Percentiles rank a stretch among this genome's conserved stretches.
Evolutionary conservation across 35 echinoderm and acorn worm species (phyloP).

Genomic region (Stichopus chloronotus): DNA sequence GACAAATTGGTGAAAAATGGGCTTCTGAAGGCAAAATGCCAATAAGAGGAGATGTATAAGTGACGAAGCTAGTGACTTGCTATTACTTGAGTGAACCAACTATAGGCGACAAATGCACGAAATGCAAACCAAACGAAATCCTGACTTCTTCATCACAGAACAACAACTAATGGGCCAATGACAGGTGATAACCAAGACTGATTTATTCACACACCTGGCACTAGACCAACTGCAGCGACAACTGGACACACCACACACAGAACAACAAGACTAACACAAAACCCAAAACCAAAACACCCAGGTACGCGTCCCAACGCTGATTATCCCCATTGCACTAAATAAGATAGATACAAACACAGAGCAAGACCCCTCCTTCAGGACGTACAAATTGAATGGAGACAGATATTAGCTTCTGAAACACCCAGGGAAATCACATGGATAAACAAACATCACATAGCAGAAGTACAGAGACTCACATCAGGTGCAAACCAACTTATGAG

Average conservation of each 20-base stretch:
- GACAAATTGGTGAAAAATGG: too few species aligned
- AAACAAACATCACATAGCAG: not conserved
- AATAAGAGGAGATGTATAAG: too few species aligned
- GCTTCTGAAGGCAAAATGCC: too few species aligned
- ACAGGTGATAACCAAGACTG: not conserved
- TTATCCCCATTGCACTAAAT: not conserved
- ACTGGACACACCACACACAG: not conserved
- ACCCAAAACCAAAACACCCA: not conserved
- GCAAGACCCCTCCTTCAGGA: constrained; percentile 11
- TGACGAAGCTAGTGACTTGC: too few species aligned
- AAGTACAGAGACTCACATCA: not conserved
- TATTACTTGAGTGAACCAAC: too few species aligned
- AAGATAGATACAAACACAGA: not conserved
- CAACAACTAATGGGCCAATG: not conserved
- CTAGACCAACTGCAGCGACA: not conserved
- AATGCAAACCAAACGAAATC: not conserved
- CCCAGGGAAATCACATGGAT: constrained; percentile 6
- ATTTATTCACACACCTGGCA: not conserved
- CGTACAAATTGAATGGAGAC: not conserved
- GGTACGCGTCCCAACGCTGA: not conserved
- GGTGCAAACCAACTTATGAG: not conserved
- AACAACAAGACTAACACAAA: not conserved
- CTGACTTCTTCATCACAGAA: too few species aligned
- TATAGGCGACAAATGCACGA: too few species aligned
- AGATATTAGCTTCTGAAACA: not conserved